A percentile compares a stretch with the other conserved stretches of the same genome.
phyloP scores from a whole-genome alignment of 2,888 invertebrate genomes.

The Amorpha juglandis region DNA sequence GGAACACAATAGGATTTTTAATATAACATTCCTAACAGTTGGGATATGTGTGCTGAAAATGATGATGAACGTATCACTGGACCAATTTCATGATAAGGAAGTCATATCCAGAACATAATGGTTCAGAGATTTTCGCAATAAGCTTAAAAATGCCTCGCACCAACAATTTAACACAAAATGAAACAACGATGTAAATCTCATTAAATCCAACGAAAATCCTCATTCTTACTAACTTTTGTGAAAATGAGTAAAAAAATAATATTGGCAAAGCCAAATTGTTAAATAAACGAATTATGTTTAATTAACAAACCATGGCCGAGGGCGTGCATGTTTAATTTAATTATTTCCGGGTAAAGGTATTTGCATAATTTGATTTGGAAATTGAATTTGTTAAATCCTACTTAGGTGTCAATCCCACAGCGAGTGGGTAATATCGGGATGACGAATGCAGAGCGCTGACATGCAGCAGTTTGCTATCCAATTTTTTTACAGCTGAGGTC shows the following conservation, averaged over 20 bases:
- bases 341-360: conserved; percentile 19
- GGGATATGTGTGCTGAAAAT: too few relatives aligned
- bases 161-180: background rate
- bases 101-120: too few relatives aligned
- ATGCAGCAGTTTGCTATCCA: too few relatives aligned
- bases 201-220: background rate
- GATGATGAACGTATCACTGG: too few relatives aligned
- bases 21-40: too few relatives aligned
- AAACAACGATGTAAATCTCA: background rate
- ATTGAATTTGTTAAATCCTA: conserved; percentile 9
- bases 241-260: conserved; percentile 1
- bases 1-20: too few relatives aligned
- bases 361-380: conserved; percentile 20
- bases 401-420: background rate
- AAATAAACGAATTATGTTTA: conserved; percentile 21
- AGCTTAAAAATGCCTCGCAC: background rate
- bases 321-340: conserved; percentile 21
- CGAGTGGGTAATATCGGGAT: background rate
- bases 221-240: background rate
- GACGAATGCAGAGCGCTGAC: too few relatives aligned
- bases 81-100: too few relatives aligned
- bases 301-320: conserved; percentile 20
- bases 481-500: too few relatives aligned
- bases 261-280: conserved; percentile 1
- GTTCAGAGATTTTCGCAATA: background rate